Base-by-base conservation (phyloP, 2,888 invertebrate species). In the Belgica antarctica region DNA sequence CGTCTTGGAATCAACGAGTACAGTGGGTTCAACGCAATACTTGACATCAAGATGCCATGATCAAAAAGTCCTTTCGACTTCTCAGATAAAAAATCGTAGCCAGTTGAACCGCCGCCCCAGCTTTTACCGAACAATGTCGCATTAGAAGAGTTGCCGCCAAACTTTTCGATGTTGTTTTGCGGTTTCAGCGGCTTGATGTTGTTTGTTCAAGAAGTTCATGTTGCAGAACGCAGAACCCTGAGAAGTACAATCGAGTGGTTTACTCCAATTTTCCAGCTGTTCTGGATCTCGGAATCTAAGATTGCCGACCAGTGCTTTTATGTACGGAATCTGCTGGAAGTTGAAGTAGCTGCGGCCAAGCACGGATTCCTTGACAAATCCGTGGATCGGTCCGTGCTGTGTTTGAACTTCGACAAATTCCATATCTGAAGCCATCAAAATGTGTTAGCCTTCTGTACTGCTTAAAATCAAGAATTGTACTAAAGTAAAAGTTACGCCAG, bases 111-210 rank as follows among this genome's bases (percentile, higher is more conserved):
- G 5, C 77, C 82, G 1, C 83, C 83, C 1, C 83, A 83, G 73
- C 83, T 83, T 74, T 82, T 82, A 1, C 84, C 83, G 73, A 83
- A 82, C 7, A 84, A 76, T 0, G 83, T 83, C 1, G 79, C 82
- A 71, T 84, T 84, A 5, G 80, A 75, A 0, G 81, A 77, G 75
- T 84, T 81, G 1, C 84, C 84, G 34, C 82, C 81, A 74, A 84
- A 84, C 69, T 77, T 77, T 10, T 75, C 72, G 17, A 83, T 82
- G 73, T 84, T 84, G 1, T 75, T 75, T 72, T 82, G 80, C 0
- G 73, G 75, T 47, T 74, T 73, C 0, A 8, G 36, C 25, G 70
- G 70, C n/a, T 70, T 36, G 8, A 70, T 41, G 24, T 78, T 75
- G 70, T 76, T 78, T 7, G 77, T 77, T 75, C 22, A 79, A 73